Evolutionary conservation across 2,888 invertebrate species (phyloP), one percentile per base, ranked within the genome.

Genomic region (Lasioglossum figueresi): DNA sequence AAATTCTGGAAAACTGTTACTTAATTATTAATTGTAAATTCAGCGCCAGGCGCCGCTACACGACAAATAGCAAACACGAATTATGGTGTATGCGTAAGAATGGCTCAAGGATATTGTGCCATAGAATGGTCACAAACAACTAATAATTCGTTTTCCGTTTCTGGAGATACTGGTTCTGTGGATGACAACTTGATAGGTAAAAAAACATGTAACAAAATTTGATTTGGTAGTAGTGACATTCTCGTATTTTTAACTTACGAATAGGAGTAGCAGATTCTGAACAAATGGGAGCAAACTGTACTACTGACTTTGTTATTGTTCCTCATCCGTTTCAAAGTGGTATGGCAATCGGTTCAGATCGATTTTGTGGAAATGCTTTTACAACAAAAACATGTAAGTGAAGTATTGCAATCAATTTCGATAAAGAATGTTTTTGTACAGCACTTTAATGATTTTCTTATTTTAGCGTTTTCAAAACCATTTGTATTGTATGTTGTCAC

Each of bases 51-150:
- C 16, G 93, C 95, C 79, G 98, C 97, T 2, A 97, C 97, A 0
- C 95, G 98, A 48, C 97, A 98, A 94, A 95, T 98, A 81, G 96
- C 96, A 2, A 97, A 97, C 93, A 95, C 96, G 86, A 96, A 97
- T 94, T 98, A 98, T 93, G 98, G 98, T 6, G 96, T 98, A 77
- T 98, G 98, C 91, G 96, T 98, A 34, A 95, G 97, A 91, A 97
- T 97, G 96, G 96, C 96, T 76, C 96, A 97, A 0, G 97, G 97
- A 19, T 97, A 96, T 93, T 98, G 98, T 92, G 95, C 96, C 40
- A 97, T 98, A 82, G 96, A 96, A 86, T 98, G 97, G 96, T 95
- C 95, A n/a, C 95, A 95, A 89, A 90, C 94, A 1, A 96, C 97
- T 92, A 87, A 95, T 0, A 96, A 95, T 88, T 97, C 97, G 0